Evolutionary conservation across 2,113 vertebrate species (phyloP), one percentile per base, ranked within the genome.

Genomic region (Aramus guarauna): DNA sequence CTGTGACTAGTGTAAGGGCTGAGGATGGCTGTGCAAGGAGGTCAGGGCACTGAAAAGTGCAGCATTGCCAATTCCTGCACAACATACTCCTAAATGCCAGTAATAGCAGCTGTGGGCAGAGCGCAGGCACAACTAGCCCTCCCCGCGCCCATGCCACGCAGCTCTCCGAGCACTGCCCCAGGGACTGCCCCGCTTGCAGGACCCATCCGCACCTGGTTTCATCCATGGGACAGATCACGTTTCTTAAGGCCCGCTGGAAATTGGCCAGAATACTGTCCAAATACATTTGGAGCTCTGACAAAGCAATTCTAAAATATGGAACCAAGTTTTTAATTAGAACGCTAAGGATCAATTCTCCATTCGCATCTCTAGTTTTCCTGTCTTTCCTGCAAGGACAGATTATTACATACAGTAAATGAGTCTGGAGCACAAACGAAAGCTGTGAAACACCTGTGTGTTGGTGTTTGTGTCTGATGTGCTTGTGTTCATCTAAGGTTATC

Each of bases 51-150:
- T 62, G 60, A 23, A 39, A 92, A 77, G 12, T 9, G 11, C 26
- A 84, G 50, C 26, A 23, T 7, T 60, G 12, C 15, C n/a, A 37
- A 2, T 50, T 72, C n/a, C 48, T 63, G 43, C 39, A 59, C 18
- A 37, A 13, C 13, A 13, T 4, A 14, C 13, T 80, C 50, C 20
- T 32, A 56, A 45, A n/a, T 60, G 20, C 27, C 56, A 68, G 36
- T 67, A 30, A 72, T 3, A 36, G 52, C 53, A 89, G 43, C 43
- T 80, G 26, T 8, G 23, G 53, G 52, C 27, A 45, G 24, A 56
- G n/a, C 1, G 1, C 1, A 2, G 47, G 36, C 27, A n/a, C 67
- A 76, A 1, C 5, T 24, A 27, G 56, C 8, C 11, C 39, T 80
- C 36, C n/a, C 15, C 1, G 18, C 47, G 58, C 15, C 47, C 18